These are phyloP conservation scores for Erannis defoliaria DNA, from an alignment of 2,888 invertebrate species.

Conservation along the genomic window DNA sequence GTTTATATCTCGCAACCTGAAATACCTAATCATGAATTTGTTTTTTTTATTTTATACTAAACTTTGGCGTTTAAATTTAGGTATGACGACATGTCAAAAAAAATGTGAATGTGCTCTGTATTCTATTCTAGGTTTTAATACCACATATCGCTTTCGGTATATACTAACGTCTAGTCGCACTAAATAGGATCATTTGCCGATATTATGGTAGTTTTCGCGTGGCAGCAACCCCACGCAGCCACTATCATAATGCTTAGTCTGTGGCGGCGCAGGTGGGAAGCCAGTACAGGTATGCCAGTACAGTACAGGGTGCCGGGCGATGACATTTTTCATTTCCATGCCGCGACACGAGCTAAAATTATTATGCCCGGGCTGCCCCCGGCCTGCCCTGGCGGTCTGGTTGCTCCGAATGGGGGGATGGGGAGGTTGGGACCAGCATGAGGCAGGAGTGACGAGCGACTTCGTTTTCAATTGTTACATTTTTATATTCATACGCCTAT, in stretches of 20 bases:
- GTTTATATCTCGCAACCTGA: slow-evolving; percentile 36
- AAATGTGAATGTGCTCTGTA: too few species aligned
- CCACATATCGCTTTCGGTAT: too few species aligned
- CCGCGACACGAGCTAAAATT: slow-evolving; percentile 64
- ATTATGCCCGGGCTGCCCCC: slow-evolving; percentile 61
- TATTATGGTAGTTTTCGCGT: slow-evolving; percentile 48
- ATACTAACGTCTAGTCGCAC: background rate
- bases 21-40: too few species aligned
- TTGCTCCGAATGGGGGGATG: slow-evolving; percentile 15
- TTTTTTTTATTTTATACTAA: too few species aligned
- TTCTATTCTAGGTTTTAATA: too few species aligned
- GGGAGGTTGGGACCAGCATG: slow-evolving; percentile 24
- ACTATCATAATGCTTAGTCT: background rate
- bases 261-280: slow-evolving; percentile 46
- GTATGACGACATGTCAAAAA: too few species aligned
- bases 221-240: slow-evolving; percentile 35
- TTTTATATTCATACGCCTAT: too few species aligned
- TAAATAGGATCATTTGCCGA: slow-evolving; percentile 12
- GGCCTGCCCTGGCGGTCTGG: slow-evolving; percentile 3
- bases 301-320: slow-evolving; percentile 47
- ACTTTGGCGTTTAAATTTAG: too few species aligned
- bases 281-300: slow-evolving; percentile 43
- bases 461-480: background rate
- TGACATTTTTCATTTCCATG: slow-evolving; percentile 71
- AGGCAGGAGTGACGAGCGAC: slow-evolving; percentile 53